Base-by-base conservation (phyloP, 2,888 invertebrate genomes). In the Cosmia trapezina region DNA sequence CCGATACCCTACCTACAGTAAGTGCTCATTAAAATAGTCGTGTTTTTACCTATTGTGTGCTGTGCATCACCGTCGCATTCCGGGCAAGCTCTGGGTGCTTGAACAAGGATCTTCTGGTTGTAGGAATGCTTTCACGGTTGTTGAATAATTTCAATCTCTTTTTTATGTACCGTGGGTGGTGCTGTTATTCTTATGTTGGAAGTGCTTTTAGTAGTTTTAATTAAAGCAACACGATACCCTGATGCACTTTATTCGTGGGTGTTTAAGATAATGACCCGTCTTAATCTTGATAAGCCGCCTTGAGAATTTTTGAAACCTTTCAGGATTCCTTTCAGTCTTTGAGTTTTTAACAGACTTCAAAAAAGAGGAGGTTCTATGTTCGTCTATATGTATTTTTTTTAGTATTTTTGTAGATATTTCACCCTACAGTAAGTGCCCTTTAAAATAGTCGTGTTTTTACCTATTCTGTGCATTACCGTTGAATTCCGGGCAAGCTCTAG, bases 401-500 rank as follows among this genome's bases (percentile, higher is more conserved):
- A 4, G 37, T 37, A 4, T 37, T 4, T 37, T 37, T 4, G 4
- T 37, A 37, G 37, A 37, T 37, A 37, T 4, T 37, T 37, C 37
- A 86, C 82, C 73, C 73, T 77, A 76, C 81, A 78, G 76, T 75
- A 80, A 70, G 53, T 65, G 67, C 14, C 77, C 83, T 84, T 84
- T 83, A 83, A 80, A 83, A 87, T 86, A 67, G 75, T 76, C 62
- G 59, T 70, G 70, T 80, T 81, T 85, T 86, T 84, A 76, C 71
- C 64, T 62, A 76, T 80, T 78, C 74, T 84, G 70, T 71, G 41
- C 41, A 80, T 76, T 65, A 77, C 61, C 73, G 69, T 76, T 70
- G 70, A 77, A 76, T 82, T 80, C 74, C 62, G 12, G 33, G 22
- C 74, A 59, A 76, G 56, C 51, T 72, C 41, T 37, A 62, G 63